Evolutionary conservation across 2,888 invertebrate genomes (phyloP).

Genomic region (Thereva nobilitata): DNA sequence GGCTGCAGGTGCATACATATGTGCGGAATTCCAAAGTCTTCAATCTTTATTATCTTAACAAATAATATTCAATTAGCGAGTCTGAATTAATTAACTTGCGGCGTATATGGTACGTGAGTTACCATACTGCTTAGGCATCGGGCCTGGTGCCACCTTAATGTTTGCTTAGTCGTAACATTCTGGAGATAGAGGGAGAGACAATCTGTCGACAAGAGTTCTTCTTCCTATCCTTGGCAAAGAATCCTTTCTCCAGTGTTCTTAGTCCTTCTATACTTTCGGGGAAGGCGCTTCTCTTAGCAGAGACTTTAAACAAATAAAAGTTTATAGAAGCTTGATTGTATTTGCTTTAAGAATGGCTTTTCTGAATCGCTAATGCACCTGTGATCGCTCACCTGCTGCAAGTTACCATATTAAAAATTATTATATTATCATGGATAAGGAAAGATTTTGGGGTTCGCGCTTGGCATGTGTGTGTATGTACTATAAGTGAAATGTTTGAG

Average conservation of each 20-base stretch:
- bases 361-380: slow-evolving; percentile 40
- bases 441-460: too few species aligned
- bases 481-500: too few species aligned
- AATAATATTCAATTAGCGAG: slow-evolving; percentile 59
- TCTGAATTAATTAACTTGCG: slow-evolving; percentile 57
- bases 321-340: slow-evolving; percentile 40
- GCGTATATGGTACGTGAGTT: slow-evolving; percentile 26
- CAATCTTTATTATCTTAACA: slow-evolving; percentile 51
- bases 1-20: slow-evolving; percentile 24
- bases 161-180: slow-evolving; percentile 23
- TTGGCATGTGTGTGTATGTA: too few species aligned
- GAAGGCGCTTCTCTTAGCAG: slow-evolving; percentile 20
- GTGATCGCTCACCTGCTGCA: slow-evolving; percentile 27
- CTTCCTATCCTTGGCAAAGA: background rate
- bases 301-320: slow-evolving; percentile 41
- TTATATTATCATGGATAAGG: background rate
- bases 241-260: background rate
- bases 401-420: slow-evolving; percentile 31
- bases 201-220: background rate
- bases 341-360: slow-evolving; percentile 40
- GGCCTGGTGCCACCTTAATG: slow-evolving; percentile 12
- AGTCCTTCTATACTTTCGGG: background rate
- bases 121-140: background rate
- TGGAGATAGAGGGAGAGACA: background rate
- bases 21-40: slow-evolving; percentile 35